Percentiles rank a stretch among this genome's conserved stretches.
Evolutionary conservation across 2,113 vertebrate species (phyloP).

Genomic region (Eudyptes chrysolophus): DNA sequence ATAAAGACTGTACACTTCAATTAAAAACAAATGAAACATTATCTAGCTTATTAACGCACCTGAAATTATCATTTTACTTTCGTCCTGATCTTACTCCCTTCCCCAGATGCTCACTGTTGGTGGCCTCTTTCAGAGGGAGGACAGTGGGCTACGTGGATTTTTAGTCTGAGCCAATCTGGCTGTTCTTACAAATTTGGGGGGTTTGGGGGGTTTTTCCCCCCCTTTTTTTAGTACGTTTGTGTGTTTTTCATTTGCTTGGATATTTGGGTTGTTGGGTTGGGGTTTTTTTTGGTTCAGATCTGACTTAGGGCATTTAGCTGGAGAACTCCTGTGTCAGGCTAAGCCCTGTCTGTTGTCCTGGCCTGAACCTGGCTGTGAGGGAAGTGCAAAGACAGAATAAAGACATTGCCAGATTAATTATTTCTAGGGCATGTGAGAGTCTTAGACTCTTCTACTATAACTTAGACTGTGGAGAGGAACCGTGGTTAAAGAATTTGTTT

Average conservation of each 20-base stretch:
- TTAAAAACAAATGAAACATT: not conserved
- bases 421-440: not conserved
- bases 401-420: constrained; percentile 16
- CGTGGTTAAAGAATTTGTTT: not conserved
- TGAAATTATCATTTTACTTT: not conserved
- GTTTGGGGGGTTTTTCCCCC: rapidly evolving
- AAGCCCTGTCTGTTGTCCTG: constrained; percentile 30
- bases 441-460: not conserved
- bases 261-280: not conserved
- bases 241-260: not conserved
- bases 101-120: not conserved
- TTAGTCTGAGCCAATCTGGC: not conserved
- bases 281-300: not conserved
- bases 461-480: not conserved
- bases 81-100: not conserved
- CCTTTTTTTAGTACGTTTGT: not conserved
- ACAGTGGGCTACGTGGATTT: not conserved
- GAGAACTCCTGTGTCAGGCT: not conserved
- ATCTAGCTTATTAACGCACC: not conserved
- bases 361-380: not conserved
- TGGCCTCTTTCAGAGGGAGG: not conserved
- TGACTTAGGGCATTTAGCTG: not conserved
- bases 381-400: constrained; percentile 13
- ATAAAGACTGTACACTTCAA: not conserved
- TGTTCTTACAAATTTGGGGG: not conserved